phyloP scores from a whole-genome alignment of 1,140 invertebrate genomes.

The Drosophila guanche region DNA sequence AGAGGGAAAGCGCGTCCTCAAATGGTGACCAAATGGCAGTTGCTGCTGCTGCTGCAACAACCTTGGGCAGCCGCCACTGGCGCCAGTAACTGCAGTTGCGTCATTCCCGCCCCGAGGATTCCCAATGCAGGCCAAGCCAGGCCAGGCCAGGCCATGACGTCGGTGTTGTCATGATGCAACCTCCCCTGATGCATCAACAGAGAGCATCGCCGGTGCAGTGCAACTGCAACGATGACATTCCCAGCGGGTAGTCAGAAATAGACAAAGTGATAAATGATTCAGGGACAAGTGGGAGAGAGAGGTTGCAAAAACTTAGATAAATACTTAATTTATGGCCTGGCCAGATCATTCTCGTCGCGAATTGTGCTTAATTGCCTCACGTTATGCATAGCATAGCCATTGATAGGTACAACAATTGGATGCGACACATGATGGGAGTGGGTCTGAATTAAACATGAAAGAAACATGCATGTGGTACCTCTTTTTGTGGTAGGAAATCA shows the following conservation, averaged over 20 bases:
- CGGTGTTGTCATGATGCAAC: slow-evolving; percentile 5
- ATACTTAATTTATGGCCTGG: slow-evolving; percentile 44
- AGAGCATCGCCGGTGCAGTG: not conserved
- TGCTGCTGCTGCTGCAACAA: slow-evolving; percentile 31
- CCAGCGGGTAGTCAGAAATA: slow-evolving; percentile 27
- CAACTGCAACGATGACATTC: slow-evolving; percentile 23
- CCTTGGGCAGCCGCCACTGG: slow-evolving; percentile 45
- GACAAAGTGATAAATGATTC: slow-evolving; percentile 59
- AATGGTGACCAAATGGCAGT: slow-evolving; percentile 55
- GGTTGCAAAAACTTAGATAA: slow-evolving; percentile 14
- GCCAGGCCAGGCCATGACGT: slow-evolving; percentile 40
- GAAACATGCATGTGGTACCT: not conserved
- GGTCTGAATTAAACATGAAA: too few relatives aligned
- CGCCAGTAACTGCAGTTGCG: slow-evolving; percentile 40
- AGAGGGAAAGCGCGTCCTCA: slow-evolving; percentile 15
- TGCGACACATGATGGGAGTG: too few relatives aligned
- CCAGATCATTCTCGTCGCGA: slow-evolving; percentile 43
- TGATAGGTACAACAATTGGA: not conserved
- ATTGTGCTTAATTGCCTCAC: slow-evolving; percentile 59
- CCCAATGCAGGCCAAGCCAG: slow-evolving; percentile 24
- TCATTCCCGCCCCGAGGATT: slow-evolving; percentile 41
- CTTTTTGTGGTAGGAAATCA: too few relatives aligned
- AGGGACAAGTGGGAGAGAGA: slow-evolving; percentile 31
- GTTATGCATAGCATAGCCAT: slow-evolving; percentile 44
- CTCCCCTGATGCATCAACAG: slow-evolving; percentile 10